Percentiles rank a stretch among this genome's conserved stretches.
Evolutionary conservation across 2,888 invertebrate species (phyloP).

Genomic region (Dasysyrphus tricinctus): DNA sequence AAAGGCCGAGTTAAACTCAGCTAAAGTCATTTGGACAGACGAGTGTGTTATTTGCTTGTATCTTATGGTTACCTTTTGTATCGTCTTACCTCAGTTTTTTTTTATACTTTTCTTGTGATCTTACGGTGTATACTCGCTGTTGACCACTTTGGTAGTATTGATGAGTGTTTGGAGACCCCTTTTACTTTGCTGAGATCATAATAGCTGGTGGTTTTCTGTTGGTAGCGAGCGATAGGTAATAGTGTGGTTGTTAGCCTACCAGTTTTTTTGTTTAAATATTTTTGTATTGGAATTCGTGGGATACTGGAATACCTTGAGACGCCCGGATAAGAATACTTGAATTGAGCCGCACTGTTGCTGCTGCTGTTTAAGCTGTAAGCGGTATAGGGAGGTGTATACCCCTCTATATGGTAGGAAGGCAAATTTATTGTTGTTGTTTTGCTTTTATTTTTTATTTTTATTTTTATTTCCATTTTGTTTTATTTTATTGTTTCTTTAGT

Average conservation of each 20-base stretch:
- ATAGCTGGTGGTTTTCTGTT: conserved; percentile 42
- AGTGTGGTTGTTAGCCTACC: conserved; percentile 71
- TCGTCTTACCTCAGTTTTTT: conserved; percentile 40
- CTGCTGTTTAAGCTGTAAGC: conserved; percentile 63
- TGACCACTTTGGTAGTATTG: conserved; percentile 69
- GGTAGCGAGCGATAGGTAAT: conserved; percentile 22
- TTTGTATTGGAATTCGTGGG: conserved; percentile 73
- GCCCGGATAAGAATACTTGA: conserved; percentile 76
- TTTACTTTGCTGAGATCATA: conserved; percentile 74
- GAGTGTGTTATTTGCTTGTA: conserved; percentile 43
- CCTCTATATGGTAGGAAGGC: conserved; percentile 45
- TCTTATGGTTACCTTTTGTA: conserved; percentile 46
- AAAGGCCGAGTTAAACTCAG: conserved; percentile 48
- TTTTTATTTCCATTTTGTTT: conserved; percentile 1
- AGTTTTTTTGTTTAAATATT: conserved; percentile 67
- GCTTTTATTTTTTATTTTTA: conserved; percentile 8
- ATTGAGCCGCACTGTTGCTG: conserved; percentile 65
- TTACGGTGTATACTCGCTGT: conserved; percentile 9
- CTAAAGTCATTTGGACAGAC: conserved; percentile 48
- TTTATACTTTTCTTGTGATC: conserved; percentile 44
- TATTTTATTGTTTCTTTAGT: conserved; percentile 24
- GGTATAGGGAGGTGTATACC: conserved; percentile 8
- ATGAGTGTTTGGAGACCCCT: conserved; percentile 51
- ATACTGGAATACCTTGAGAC: conserved; percentile 78
- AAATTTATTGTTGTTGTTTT: conserved; percentile 55